Percentiles rank a stretch among this genome's conserved stretches.
Evolutionary conservation across 2,888 invertebrate genomes (phyloP).

Genomic region (Stramonita haemastoma): DNA sequence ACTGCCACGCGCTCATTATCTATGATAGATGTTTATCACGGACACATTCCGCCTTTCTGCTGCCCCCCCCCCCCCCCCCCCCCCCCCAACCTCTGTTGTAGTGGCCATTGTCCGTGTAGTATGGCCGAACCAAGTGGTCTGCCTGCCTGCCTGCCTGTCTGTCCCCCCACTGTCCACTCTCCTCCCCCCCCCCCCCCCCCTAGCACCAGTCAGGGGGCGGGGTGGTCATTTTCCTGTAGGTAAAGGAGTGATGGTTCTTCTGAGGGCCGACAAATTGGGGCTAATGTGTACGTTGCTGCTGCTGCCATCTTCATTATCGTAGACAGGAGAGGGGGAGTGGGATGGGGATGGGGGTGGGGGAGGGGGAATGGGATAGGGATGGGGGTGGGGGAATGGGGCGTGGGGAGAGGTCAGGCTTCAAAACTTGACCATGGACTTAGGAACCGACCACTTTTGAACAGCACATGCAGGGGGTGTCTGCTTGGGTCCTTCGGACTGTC

Average conservation of each 20-base stretch:
- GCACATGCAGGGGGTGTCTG: too few species aligned
- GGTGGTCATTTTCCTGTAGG: slow-evolving; percentile 18
- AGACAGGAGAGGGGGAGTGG: background rate
- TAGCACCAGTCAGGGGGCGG: background rate
- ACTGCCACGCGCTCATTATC: slow-evolving; percentile 43
- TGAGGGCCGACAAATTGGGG: slow-evolving; percentile 36
- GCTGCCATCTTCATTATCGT: background rate
- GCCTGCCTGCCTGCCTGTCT: background rate
- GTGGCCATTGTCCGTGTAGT: background rate
- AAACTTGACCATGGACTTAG: too few species aligned
- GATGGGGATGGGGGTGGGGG: background rate
- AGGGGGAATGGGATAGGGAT: too few species aligned
- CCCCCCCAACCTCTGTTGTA: too few species aligned
- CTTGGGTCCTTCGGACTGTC: too few species aligned
- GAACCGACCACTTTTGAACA: too few species aligned
- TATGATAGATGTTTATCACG: slow-evolving; percentile 49
- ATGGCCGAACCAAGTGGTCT: background rate
- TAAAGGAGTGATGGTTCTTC: slow-evolving; percentile 36
- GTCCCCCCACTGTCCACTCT: background rate
- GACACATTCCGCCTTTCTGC: slow-evolving; percentile 2
- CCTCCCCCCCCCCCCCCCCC: too few species aligned
- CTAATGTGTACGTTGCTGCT: slow-evolving; percentile 28
- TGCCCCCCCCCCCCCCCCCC: background rate
- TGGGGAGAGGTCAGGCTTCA: too few species aligned
- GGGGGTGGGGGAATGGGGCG: too few species aligned